Base-by-base conservation (phyloP, 2,797 vertebrate species). In the Myiothlypis coronata region DNA sequence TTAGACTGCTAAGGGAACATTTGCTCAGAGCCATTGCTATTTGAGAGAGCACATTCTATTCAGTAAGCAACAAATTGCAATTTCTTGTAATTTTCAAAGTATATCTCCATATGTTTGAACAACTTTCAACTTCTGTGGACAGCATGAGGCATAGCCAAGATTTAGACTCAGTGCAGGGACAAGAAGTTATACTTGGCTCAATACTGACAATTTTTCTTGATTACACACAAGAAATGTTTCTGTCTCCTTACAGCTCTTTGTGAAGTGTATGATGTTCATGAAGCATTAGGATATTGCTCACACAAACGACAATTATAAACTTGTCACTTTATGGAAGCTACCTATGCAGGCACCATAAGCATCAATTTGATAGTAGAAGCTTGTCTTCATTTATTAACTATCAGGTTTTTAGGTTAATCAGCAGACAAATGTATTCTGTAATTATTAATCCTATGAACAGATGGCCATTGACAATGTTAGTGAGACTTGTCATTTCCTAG, bases 391-490 rank as follows among this genome's bases (percentile, higher is more conserved):
- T 87, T 94, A 28, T 87, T 79, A 87, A 39, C 11, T 28, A 35
- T 72, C 44, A 69, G 32, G 3, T 49, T 9, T 92, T 89, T 44
- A 78, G 50, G 83, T 85, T 87, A 80, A 89, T 94, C 68, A 85
- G 64, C 78, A 89, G 78, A 80, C 68, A 87, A 95, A 89, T 89
- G 41, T 60, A 85, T 94, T 93, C 83, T 53, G 8, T 92, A 89
- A 77, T 96, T 94, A 92, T 85, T 70, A 94, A 90, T 39, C 68
- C 21, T 87, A 27, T 2, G 12, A 95, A 92, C 89, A 95, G 93
- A 94, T 96, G 94, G 91, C 39, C n/a, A 35, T 65, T 90, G 90
- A 89, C 71, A 90, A n/a, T 57, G 43, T 71, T 87, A 90, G 86
- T 87, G 52, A 77, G 60, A 74, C 88, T 87, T 96, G 75, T 87